Evolutionary conservation across 1,140 invertebrate genomes (phyloP).

Genomic region (Tetramorium parvispinum): DNA sequence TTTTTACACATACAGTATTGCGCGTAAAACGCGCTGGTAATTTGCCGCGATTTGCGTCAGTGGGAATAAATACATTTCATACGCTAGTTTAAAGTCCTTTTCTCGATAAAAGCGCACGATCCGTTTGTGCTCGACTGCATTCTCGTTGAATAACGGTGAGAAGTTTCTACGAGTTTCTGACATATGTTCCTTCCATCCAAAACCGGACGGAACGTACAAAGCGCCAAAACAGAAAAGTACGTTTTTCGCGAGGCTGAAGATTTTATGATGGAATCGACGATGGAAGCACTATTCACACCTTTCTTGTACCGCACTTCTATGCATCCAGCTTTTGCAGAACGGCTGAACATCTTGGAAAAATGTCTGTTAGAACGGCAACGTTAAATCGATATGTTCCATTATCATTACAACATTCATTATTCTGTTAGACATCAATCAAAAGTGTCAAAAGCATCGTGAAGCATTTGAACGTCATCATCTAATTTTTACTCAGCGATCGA

Average conservation of each 20-base stretch:
- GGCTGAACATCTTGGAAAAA: slow-evolving; percentile 10
- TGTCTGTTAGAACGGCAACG: slow-evolving; percentile 16
- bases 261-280: slow-evolving; percentile 50
- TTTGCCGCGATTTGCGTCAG: slow-evolving; percentile 45
- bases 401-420: background rate
- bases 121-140: slow-evolving; percentile 50
- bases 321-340: slow-evolving; percentile 23
- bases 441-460: background rate
- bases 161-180: slow-evolving; percentile 40
- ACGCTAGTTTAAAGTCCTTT: slow-evolving; percentile 31
- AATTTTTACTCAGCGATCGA: background rate
- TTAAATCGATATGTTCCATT: slow-evolving; percentile 27
- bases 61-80: slow-evolving; percentile 54
- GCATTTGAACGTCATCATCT: background rate
- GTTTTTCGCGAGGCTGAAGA: slow-evolving; percentile 43
- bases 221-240: slow-evolving; percentile 48
- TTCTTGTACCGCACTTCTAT: background rate
- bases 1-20: background rate
- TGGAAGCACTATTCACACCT: slow-evolving; percentile 39
- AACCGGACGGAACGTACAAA: slow-evolving; percentile 36
- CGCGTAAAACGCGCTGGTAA: slow-evolving; percentile 29
- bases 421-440: background rate
- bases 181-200: slow-evolving; percentile 39
- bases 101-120: slow-evolving; percentile 60
- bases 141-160: slow-evolving; percentile 49